phyloP scores from a whole-genome alignment of 2,113 vertebrate genomes.

The Anser brachyrhynchus region DNA sequence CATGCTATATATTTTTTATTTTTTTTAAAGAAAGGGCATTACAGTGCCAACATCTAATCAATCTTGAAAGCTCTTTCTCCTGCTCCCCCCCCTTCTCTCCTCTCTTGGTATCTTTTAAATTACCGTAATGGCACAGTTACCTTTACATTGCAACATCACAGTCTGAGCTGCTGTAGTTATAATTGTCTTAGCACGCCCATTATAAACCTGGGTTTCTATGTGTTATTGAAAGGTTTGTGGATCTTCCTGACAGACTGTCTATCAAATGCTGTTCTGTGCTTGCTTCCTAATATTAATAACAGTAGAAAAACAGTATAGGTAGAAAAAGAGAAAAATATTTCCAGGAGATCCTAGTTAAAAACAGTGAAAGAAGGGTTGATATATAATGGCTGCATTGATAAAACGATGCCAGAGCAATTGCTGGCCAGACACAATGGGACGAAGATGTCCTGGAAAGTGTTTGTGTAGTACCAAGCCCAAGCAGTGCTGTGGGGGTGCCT shows the following conservation, averaged over 20 bases:
- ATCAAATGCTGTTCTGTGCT: not conserved
- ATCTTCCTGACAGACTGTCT: not conserved
- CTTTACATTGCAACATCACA: not conserved
- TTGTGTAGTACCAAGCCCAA: rapidly evolving
- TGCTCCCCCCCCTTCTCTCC: not conserved
- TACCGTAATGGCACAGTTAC: not conserved
- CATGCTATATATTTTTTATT: not conserved
- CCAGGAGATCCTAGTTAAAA: not conserved
- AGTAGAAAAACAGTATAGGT: not conserved
- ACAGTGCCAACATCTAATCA: conserved; percentile 4
- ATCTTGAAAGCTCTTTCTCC: not conserved
- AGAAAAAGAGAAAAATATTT: not conserved
- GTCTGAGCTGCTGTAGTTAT: not conserved
- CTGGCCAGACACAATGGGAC: not conserved
- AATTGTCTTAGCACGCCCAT: not conserved
- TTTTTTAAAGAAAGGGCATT: conserved; percentile 40
- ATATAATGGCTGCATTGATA: rapidly evolving
- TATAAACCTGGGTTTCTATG: not conserved
- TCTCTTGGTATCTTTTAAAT: conserved; percentile 26
- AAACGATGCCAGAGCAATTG: not conserved
- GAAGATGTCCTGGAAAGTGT: rapidly evolving
- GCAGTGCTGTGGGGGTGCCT: not conserved
- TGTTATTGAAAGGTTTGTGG: not conserved
- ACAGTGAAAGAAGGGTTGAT: not conserved
- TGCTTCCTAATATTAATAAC: not conserved